phyloP scores from a whole-genome alignment of 35 echinoderm and acorn worm species.

The Nesometra sesokonis region DNA sequence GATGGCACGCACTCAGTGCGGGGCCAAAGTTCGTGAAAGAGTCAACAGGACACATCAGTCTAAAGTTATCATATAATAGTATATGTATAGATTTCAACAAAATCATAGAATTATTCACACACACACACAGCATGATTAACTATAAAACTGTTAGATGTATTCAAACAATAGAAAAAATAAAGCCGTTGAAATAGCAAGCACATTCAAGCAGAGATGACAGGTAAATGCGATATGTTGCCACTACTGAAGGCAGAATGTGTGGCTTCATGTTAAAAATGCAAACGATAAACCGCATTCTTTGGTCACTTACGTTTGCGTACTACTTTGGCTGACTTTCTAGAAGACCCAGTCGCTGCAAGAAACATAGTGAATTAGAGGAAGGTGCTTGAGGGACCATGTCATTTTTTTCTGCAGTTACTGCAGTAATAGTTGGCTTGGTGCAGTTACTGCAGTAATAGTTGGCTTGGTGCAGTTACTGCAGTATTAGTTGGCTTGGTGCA shows the following conservation, averaged over 20 bases:
- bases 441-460: no score
- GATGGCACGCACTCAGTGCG: no score
- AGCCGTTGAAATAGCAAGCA: background rate
- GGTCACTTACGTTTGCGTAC: conserved; percentile 65
- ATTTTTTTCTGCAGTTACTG: no score
- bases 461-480: no score
- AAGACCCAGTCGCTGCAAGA: conserved; percentile 76
- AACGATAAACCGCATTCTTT: background rate
- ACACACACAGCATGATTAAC: no score
- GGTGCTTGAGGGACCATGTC: background rate
- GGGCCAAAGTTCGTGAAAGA: no score
- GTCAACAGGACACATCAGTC: no score
- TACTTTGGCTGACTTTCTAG: conserved; percentile 83
- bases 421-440: no score
- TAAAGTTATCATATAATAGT: no score
- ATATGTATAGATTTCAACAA: no score
- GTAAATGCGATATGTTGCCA: background rate
- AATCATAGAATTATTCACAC: no score
- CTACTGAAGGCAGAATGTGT: background rate
- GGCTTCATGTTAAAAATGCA: background rate
- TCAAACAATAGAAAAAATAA: background rate
- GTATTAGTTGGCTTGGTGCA: no score
- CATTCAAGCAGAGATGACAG: background rate
- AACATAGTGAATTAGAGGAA: background rate
- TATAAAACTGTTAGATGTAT: background rate